Conservation (phyloP, 2,113 vertebrate species). For the Coturnix japonica region DNA sequence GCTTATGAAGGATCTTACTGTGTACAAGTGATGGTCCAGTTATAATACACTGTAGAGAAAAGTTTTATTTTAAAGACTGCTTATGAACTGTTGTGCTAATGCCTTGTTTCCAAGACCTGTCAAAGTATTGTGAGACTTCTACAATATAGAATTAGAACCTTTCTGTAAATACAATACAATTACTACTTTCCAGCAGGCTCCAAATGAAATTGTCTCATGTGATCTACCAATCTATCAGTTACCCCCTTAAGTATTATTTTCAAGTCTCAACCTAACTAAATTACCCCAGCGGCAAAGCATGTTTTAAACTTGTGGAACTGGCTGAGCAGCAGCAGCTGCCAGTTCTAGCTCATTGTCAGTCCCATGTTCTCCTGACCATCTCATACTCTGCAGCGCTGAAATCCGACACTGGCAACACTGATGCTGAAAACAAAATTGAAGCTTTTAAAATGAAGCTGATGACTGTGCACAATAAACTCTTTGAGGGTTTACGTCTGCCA, state of each 20-base stretch:
- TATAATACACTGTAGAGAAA: not conserved
- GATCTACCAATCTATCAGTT: conserved; percentile 18
- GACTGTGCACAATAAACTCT: not conserved
- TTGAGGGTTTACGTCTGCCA: fast-evolving
- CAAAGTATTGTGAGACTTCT: not conserved
- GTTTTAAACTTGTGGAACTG: conserved; percentile 30
- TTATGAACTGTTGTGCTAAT: not conserved
- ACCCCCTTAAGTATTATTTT: conserved; percentile 21
- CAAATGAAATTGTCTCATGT: not conserved
- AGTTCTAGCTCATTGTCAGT: not conserved
- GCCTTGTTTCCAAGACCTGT: not conserved
- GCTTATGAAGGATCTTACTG: not conserved
- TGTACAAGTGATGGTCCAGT: not conserved
- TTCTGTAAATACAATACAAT: not conserved
- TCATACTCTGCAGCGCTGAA: not conserved
- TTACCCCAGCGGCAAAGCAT: not conserved
- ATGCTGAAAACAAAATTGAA: conserved; percentile 1
- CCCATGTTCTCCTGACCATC: not conserved
- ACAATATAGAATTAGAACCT: not conserved
- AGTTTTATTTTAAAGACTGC: not conserved
- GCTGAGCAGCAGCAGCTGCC: conserved; percentile 24
- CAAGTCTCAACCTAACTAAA: conserved; percentile 42
- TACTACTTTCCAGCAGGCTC: conserved; percentile 4
- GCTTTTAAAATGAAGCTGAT: not conserved
- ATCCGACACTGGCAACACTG: conserved; percentile 3